Evolutionary conservation across 2,888 invertebrate genomes (phyloP), one percentile per base, ranked within the genome.

Genomic region (Eristalinus aeneus): DNA sequence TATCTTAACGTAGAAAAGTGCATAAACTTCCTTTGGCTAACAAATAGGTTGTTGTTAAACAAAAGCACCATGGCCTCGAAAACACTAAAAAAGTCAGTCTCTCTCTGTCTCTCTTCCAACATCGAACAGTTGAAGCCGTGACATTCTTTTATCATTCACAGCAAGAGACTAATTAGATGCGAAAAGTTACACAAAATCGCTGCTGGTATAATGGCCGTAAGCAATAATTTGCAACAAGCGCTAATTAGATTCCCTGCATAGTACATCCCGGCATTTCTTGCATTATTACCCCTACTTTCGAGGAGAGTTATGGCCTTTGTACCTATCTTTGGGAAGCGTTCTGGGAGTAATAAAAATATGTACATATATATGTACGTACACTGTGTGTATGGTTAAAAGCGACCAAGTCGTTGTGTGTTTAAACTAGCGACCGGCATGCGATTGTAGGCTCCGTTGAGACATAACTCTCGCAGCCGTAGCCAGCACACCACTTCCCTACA

Each of bases 181-280:
- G 2, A 56, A 71, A 73, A 68, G 31, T 60, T 68, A 68, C 53
- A 36, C 46, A 56, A 67, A 71, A 82, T 60, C 67, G 27, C 36
- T 63, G 77, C 39, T 60, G 64, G 53, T 56, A 73, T 63, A 67
- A 77, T 46, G 63, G 68, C 78, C 77, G 12, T 63, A 16, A 68
- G 82, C 82, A 73, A 83, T 83, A 78, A 78, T 83, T 78, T 78
- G 68, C 68, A 36, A 56, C 58, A 36, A 78, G 68, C 78, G 82
- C 82, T 83, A 83, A 83, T 83, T 78, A 83, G 68, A 73, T 73
- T 46, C 68, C 78, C 64, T 64, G 60, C 53, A 68, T 34, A 76
- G 67, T 61, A 56, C 39, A 77, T 39, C 54, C 65, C 54, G 34
- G 20, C 5, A 58, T 76, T 71, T 76, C 72, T 12, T 39, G 3